Base-by-base conservation (phyloP, 1,140 invertebrate species). In the Drosophila persimilis region DNA sequence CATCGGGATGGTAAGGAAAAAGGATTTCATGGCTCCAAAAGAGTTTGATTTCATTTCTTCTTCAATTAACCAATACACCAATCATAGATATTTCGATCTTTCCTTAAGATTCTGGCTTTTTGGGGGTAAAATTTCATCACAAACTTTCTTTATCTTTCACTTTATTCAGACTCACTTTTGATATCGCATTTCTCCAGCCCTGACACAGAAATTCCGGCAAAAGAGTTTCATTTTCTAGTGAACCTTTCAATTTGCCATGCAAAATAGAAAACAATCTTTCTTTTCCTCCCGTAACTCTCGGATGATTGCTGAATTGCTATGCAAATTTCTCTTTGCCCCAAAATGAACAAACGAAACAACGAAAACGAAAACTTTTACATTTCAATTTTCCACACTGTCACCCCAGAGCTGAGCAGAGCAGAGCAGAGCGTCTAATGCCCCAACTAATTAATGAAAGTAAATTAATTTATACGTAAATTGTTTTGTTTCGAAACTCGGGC, bases 381-480 rank as follows among this genome's bases (percentile, higher is more conserved):
- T 75, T 65, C 57, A 78, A 78, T 81, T 74, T 77, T 83, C 70
- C 74, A 71, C 74, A 74, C 60, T 71, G 79, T 74, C 79, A 74
- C 64, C 74, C 73, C 69, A 20, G 54, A 9, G 6, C 53, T 44
- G 53, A 2, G 2, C 3, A 24, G 24, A 5, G 24, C 31, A 31
- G 58, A 8, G 8, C 60, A 50, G 57, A 26, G 29, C 35, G 44
- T 48, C 79, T 78, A 83, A 83, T 83, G 63, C 70, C 65, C 79
- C 70, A 70, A 70, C 79, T 81, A 81, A 81, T 81, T 81, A 81
- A 81, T 81, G 79, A 81, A 81, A 81, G 79, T 81, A 78, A 81
- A 81, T 81, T 81, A 81, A 81, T 81, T 81, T 81, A 81, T 81
- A 81, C 79, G 79, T 81, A 81, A 81, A 81, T 81, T 81, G 79